phyloP scores from a whole-genome alignment of 2,113 vertebrate species.

The Castor canadensis region DNA sequence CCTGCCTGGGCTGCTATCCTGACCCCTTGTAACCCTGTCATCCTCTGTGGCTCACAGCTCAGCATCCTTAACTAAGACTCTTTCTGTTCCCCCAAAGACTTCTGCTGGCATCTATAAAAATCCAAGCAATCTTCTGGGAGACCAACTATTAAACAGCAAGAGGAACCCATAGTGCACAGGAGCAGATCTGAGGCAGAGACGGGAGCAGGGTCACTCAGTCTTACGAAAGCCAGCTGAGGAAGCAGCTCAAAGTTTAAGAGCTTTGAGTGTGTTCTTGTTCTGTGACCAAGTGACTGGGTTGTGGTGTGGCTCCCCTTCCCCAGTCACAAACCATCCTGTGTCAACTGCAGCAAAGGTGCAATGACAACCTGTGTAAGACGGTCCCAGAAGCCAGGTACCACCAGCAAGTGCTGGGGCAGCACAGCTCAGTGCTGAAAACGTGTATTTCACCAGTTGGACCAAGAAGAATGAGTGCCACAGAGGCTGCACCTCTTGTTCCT shows the following conservation, averaged over 20 bases:
- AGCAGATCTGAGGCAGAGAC: background rate
- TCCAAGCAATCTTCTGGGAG: background rate
- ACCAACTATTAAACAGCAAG: rapidly evolving
- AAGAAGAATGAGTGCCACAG: rapidly evolving
- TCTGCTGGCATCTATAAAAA: background rate
- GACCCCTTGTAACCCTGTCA: too few species aligned
- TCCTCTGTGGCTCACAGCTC: too few species aligned
- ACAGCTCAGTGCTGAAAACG: background rate
- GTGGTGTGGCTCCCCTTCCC: rapidly evolving
- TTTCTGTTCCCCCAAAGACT: background rate
- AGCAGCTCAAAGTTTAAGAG: background rate
- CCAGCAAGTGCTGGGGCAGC: background rate
- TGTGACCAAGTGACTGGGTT: background rate
- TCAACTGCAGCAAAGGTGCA: rapidly evolving
- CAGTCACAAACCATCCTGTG: background rate
- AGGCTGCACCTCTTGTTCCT: background rate
- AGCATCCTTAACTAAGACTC: background rate
- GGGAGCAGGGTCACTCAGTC: background rate
- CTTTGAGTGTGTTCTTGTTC: background rate
- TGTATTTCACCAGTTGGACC: too few species aligned
- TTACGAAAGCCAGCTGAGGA: background rate
- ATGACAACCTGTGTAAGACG: background rate
- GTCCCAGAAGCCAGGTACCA: background rate
- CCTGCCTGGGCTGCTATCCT: background rate
- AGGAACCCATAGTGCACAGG: rapidly evolving